These are phyloP conservation scores for Desmophyllum pertusum DNA, from an alignment of 92 coral and sea anemone species.

Conservation along the genomic window DNA sequence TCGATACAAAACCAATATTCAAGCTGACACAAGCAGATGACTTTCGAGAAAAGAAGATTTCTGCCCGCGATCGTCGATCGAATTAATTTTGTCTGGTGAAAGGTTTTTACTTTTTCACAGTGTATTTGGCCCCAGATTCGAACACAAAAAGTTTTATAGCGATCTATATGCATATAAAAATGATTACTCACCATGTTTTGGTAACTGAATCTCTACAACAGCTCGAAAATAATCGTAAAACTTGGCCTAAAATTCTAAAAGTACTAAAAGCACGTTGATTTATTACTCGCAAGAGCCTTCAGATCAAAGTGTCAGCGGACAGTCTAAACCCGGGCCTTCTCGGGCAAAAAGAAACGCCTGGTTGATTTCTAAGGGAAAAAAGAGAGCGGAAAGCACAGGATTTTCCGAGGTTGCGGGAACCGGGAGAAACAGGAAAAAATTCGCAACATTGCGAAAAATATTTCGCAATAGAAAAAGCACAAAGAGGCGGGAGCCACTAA, in stretches of 20 bases:
- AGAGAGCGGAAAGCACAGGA: background rate
- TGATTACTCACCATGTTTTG: constrained; percentile 27
- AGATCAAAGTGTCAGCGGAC: background rate
- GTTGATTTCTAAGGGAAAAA: too few species aligned
- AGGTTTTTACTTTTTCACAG: background rate
- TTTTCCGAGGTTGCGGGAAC: too few species aligned
- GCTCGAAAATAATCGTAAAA: background rate
- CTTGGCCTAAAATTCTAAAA: background rate
- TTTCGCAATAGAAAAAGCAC: too few species aligned
- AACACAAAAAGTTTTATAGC: too few species aligned
- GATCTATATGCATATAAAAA: background rate
- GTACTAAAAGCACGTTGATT: constrained; percentile 17
- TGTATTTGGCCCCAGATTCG: background rate
- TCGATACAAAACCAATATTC: background rate
- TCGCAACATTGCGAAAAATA: too few species aligned
- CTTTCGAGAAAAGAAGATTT: too few species aligned
- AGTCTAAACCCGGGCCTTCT: background rate
- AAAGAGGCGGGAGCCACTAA: too few species aligned
- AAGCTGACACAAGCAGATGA: background rate
- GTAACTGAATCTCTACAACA: background rate
- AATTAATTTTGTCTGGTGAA: background rate
- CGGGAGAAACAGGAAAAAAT: too few species aligned
- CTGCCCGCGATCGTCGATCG: too few species aligned
- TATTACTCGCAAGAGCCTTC: background rate
- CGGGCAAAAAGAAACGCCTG: background rate